phyloP scores from a whole-genome alignment of 2,113 vertebrate species.

The Sphyrna mokarran region DNA sequence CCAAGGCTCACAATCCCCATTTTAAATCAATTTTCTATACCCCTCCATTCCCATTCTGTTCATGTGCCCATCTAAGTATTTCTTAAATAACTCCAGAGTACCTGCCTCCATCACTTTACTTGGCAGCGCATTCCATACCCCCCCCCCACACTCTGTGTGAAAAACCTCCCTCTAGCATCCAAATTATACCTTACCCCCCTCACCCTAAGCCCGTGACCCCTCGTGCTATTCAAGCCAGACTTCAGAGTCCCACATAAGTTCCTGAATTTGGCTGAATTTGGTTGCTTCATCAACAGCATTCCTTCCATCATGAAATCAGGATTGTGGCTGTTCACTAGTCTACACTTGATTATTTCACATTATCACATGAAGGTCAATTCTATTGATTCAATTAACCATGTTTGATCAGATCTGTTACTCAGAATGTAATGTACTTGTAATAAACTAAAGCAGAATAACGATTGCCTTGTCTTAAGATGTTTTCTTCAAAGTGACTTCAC shows the following conservation, averaged over 20 bases:
- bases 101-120: too few relatives aligned
- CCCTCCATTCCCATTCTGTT: too few relatives aligned
- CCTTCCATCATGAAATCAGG: not conserved
- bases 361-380: not conserved
- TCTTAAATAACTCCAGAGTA: too few relatives aligned
- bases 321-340: not conserved
- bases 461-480: not conserved
- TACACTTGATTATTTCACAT: not conserved
- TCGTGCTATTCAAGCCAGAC: too few relatives aligned
- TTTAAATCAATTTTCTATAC: too few relatives aligned
- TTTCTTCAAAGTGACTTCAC: not conserved
- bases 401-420: not conserved
- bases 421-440: not conserved
- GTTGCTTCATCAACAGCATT: not conserved
- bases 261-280: not conserved
- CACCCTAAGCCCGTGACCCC: too few relatives aligned
- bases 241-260: not conserved
- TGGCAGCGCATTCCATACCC: too few relatives aligned
- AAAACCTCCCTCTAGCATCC: too few relatives aligned
- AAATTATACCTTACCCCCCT: too few relatives aligned
- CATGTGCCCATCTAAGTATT: too few relatives aligned
- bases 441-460: not conserved
- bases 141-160: too few relatives aligned
- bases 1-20: too few relatives aligned
- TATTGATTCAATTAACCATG: not conserved